Percentiles rank a stretch among this genome's conserved stretches.
These are phyloP conservation scores for Enteromius viviparus DNA, from an alignment of 2,797 vertebrate species.

Conservation along the genomic window DNA sequence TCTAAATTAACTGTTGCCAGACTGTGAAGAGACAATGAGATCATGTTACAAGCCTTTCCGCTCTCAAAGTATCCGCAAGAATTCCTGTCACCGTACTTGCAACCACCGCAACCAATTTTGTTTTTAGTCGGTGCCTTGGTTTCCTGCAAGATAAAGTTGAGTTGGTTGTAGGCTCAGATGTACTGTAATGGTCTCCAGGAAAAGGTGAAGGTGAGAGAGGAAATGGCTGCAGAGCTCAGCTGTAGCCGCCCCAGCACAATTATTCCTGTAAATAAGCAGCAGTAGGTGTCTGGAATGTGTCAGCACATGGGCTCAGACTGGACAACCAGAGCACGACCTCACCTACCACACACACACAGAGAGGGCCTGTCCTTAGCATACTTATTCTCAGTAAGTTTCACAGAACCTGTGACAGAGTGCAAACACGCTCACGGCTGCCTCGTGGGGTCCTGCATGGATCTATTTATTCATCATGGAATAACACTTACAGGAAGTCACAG, in stretches of 20 bases:
- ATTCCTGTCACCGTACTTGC: background rate
- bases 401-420: conserved; percentile 26
- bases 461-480: conserved; percentile 17
- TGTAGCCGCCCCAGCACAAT: conserved; percentile 21
- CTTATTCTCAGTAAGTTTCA: conserved; percentile 16
- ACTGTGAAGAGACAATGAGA: conserved; percentile 31
- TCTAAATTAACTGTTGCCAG: conserved; percentile 31
- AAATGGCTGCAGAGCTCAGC: conserved; percentile 14
- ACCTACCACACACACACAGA: conserved; percentile 23
- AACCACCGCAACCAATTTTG: conserved; percentile 17
- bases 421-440: conserved; percentile 1
- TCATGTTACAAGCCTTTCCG: conserved; percentile 33
- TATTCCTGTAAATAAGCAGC: conserved; percentile 45
- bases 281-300: conserved; percentile 51
- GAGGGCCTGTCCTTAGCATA: background rate
- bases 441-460: background rate
- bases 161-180: conserved; percentile 1
- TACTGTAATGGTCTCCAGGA: background rate
- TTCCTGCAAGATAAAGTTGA: conserved; percentile 26
- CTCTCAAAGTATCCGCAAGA: background rate
- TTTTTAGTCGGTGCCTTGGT: conserved; percentile 30
- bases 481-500: background rate
- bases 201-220: conserved; percentile 9
- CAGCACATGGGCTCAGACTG: conserved; percentile 41
- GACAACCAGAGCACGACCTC: conserved; percentile 45